Percentiles rank a stretch among this genome's conserved stretches.
Evolutionary conservation across 2,888 invertebrate genomes (phyloP).

Genomic region (Caenorhabditis macrosperma): DNA sequence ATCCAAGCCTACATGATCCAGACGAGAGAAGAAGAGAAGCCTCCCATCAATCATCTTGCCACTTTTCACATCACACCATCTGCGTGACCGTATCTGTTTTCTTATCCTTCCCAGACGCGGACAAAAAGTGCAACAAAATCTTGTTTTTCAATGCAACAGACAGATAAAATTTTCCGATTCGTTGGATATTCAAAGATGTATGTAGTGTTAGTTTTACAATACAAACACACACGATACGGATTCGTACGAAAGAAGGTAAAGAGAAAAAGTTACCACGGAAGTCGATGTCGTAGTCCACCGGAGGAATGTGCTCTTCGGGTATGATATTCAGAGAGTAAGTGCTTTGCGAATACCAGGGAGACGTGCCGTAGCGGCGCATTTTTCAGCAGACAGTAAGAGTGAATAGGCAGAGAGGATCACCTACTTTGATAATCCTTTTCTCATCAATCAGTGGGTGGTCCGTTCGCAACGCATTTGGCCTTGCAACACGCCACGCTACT

Average conservation of each 20-base stretch:
- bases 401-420: neutral
- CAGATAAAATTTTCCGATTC: constrained; percentile 37
- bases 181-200: constrained; percentile 39
- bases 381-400: neutral
- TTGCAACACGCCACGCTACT: constrained; percentile 52
- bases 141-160: constrained; percentile 8
- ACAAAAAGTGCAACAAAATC: constrained; percentile 40
- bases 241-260: neutral
- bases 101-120: constrained; percentile 16
- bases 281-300: constrained; percentile 66
- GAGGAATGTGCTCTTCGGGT: constrained; percentile 72
- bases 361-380: constrained; percentile 50
- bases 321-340: constrained; percentile 75
- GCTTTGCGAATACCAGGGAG: constrained; percentile 66
- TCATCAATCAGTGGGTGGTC: constrained; percentile 41
- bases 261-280: constrained; percentile 46
- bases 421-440: neutral
- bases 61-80: constrained; percentile 36
- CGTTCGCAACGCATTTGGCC: constrained; percentile 51
- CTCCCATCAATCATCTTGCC: constrained; percentile 40
- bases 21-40: constrained; percentile 14
- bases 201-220: constrained; percentile 29
- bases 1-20: too few relatives aligned
- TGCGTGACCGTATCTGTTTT: constrained; percentile 51
- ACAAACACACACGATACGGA: constrained; percentile 10